These are phyloP conservation scores for Chaetodon auriga DNA, from an alignment of 2,113 vertebrate species.

Conservation along the genomic window DNA sequence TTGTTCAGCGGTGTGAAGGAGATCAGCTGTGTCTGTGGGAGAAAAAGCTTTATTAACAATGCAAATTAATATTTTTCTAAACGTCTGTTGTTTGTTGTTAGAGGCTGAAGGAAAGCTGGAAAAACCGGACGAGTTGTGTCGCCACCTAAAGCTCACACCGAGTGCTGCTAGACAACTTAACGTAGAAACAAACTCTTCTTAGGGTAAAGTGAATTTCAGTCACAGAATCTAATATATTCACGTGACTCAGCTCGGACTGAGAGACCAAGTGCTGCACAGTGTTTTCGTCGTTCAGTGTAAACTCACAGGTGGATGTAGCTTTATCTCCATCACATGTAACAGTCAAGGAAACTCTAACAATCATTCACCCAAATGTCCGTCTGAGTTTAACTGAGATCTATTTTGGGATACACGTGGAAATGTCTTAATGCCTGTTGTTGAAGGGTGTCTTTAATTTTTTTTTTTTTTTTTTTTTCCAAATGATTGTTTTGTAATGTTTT, in stretches of 20 bases:
- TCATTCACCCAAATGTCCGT: slow-evolving; percentile 1
- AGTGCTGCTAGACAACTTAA: slow-evolving; percentile 16
- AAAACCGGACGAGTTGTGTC: neutral
- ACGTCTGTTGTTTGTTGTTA: neutral
- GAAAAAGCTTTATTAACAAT: slow-evolving; percentile 51
- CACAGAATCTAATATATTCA: slow-evolving; percentile 23
- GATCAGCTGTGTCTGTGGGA: neutral
- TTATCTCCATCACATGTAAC: slow-evolving; percentile 11
- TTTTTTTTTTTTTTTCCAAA: neutral
- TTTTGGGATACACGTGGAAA: slow-evolving; percentile 32
- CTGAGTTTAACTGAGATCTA: slow-evolving; percentile 6
- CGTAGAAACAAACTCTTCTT: neutral
- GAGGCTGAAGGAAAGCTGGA: neutral
- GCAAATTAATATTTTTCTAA: slow-evolving; percentile 47
- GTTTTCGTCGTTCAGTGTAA: neutral
- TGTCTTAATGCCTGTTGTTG: slow-evolving; percentile 57
- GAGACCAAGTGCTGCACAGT: slow-evolving; percentile 11
- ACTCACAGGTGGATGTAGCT: slow-evolving; percentile 18
- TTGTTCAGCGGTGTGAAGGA: neutral
- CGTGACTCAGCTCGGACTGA: slow-evolving; percentile 5
- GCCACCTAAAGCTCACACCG: neutral
- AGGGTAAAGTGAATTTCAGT: neutral
- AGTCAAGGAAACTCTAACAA: neutral
- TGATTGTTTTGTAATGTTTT: slow-evolving; percentile 8
- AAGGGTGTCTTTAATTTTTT: neutral